These are phyloP conservation scores for Hypotaenidia philippensis DNA, from an alignment of 2,797 vertebrate genomes.

Conservation along the genomic window DNA sequence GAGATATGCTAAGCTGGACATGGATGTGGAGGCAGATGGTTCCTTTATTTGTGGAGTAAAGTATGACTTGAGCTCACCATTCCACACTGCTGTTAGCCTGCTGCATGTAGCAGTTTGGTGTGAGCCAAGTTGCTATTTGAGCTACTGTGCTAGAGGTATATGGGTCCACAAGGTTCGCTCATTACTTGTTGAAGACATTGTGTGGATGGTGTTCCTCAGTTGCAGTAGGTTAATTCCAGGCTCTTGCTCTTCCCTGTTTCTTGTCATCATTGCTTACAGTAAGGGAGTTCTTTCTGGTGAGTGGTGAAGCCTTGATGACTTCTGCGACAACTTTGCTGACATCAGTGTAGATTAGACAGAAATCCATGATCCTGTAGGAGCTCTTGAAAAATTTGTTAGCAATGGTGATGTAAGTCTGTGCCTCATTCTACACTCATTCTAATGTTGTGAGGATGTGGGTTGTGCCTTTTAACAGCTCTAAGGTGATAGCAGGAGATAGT, in stretches of 20 bases:
- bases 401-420: background rate
- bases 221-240: background rate
- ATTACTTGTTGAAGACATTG: background rate
- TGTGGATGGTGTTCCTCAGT: background rate
- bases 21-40: background rate
- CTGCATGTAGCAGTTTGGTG: background rate
- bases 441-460: background rate
- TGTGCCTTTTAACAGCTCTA: background rate
- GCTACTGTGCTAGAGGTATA: background rate
- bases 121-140: background rate
- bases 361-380: background rate
- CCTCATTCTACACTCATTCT: background rate
- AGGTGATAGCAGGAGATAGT: background rate
- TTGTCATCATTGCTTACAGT: background rate
- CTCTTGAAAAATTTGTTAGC: background rate
- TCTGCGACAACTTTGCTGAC: background rate
- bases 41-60: background rate
- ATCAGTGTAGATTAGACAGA: background rate
- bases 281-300: background rate
- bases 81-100: background rate
- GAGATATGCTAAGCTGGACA: rapidly evolving
- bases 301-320: background rate
- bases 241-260: background rate
- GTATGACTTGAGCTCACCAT: background rate
- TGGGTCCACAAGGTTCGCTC: background rate